phyloP scores from a whole-genome alignment of 23 tunicate species.

The Ascidia mentula region DNA sequence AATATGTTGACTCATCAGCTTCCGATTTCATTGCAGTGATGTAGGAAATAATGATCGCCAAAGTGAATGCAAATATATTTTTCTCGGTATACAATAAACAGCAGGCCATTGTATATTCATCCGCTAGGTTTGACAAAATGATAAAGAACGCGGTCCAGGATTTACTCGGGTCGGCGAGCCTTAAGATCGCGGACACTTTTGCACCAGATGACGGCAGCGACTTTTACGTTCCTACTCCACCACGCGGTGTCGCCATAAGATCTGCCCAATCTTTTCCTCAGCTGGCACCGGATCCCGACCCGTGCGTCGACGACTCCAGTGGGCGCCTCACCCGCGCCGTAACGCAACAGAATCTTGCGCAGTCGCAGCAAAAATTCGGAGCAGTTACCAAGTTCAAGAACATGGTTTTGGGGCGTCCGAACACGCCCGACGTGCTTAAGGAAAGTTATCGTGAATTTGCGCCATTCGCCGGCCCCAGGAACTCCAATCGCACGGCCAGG shows the following conservation, averaged over 20 bases:
- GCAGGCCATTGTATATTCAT: not conserved
- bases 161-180: constrained; percentile 55
- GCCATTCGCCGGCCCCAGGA: constrained; percentile 41
- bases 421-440: constrained; percentile 10
- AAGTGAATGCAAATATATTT: not conserved
- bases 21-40: too few relatives aligned
- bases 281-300: not conserved
- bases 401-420: constrained; percentile 48
- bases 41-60: not conserved
- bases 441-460: constrained; percentile 18
- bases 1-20: too few relatives aligned
- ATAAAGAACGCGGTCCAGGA: constrained; percentile 70
- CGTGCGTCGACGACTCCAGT: not conserved
- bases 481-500: constrained; percentile 26
- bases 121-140: constrained; percentile 73
- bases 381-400: constrained; percentile 70
- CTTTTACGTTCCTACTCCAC: not conserved
- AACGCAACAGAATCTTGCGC: not conserved
- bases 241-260: not conserved
- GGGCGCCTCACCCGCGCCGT: too few relatives aligned
- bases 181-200: constrained; percentile 31
- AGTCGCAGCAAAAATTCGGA: constrained; percentile 14
- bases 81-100: not conserved
- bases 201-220: not conserved
- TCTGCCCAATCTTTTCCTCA: not conserved